phyloP scores from a whole-genome alignment of 37 sponge, comb jelly and placozoan genomes.

The Tethya wilhelma region DNA sequence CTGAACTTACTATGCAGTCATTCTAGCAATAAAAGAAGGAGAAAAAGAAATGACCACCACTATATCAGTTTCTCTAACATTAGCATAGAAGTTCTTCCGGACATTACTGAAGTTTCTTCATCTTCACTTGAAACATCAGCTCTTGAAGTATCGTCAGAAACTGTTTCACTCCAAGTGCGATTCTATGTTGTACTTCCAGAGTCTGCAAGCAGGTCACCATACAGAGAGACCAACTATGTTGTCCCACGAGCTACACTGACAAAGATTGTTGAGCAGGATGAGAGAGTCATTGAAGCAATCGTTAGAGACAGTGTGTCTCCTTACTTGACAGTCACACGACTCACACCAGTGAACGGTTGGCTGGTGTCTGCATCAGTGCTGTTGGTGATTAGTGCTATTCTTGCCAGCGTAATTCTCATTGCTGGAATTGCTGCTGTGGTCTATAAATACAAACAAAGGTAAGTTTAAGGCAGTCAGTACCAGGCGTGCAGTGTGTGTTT shows the following conservation, averaged over 20 bases:
- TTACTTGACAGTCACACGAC: background rate
- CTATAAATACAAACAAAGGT: background rate
- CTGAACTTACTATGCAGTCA: background rate
- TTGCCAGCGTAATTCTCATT: background rate
- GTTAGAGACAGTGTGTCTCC: constrained; percentile 14
- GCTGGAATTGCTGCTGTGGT: background rate
- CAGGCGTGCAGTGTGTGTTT: too few relatives aligned
- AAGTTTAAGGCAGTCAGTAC: too few relatives aligned
- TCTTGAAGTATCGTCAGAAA: background rate
- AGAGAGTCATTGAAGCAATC: background rate
- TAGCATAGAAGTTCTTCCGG: background rate
- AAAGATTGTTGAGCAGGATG: background rate
- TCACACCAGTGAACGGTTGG: background rate
- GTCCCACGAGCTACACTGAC: constrained; percentile 2
- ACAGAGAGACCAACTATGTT: constrained; percentile 15
- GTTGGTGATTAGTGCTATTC: background rate
- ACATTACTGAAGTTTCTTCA: background rate
- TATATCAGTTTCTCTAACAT: background rate
- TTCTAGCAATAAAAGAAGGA: background rate
- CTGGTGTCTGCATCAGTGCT: background rate
- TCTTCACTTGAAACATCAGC: too few relatives aligned
- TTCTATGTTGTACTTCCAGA: constrained; percentile 12
- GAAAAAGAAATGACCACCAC: background rate
- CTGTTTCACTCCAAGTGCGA: background rate
- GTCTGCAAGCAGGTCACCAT: background rate